phyloP scores from a whole-genome alignment of 1,140 invertebrate genomes.

The Psix sp. region DNA sequence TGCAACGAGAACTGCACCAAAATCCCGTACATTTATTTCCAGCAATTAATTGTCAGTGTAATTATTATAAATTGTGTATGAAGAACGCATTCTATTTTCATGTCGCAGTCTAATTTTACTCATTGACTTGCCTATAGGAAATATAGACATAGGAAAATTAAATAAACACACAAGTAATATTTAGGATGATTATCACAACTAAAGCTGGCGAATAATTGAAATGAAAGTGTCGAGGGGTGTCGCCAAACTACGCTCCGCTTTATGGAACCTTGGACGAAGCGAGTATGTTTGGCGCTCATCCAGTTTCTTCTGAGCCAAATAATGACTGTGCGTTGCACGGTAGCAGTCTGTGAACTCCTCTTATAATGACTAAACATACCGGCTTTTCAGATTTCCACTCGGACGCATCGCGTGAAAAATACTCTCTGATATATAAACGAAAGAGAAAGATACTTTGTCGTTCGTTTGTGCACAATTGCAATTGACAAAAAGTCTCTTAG shows the following conservation, averaged over 20 bases:
- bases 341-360: slow-evolving; percentile 24
- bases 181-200: too few relatives aligned
- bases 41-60: too few relatives aligned
- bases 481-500: slow-evolving; percentile 9
- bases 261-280: slow-evolving; percentile 36
- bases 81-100: too few relatives aligned
- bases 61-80: too few relatives aligned
- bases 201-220: slow-evolving; percentile 28
- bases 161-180: too few relatives aligned
- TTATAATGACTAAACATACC: slow-evolving; percentile 27
- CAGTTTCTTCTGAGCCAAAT: slow-evolving; percentile 35
- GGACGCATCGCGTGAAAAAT: slow-evolving; percentile 22
- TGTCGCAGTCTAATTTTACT: too few relatives aligned
- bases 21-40: too few relatives aligned
- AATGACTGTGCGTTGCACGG: slow-evolving; percentile 17
- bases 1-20: too few relatives aligned
- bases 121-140: too few relatives aligned
- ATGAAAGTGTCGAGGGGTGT: slow-evolving; percentile 44
- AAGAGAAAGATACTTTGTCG: slow-evolving; percentile 1
- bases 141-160: too few relatives aligned
- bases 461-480: slow-evolving; percentile 9
- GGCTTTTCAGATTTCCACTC: slow-evolving; percentile 24
- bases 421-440: background rate
- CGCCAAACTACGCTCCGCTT: slow-evolving; percentile 30
- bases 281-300: slow-evolving; percentile 29